Conservation (phyloP, 2,888 invertebrate species). For the Ophioninae sp. region DNA sequence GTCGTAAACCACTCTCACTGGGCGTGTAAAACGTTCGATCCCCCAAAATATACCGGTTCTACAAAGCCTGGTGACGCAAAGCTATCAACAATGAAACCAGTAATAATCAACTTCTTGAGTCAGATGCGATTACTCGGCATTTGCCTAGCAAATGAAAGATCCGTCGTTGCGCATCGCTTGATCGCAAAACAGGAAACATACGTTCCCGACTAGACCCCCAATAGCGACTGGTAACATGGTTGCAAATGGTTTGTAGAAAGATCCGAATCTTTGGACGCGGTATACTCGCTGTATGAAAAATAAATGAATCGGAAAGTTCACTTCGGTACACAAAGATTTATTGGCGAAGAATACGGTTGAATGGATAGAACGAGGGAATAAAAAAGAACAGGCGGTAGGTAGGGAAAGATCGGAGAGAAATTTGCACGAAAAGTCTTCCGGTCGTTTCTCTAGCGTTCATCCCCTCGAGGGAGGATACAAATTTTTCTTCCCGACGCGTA, state of each 20-base stretch:
- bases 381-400: constrained; percentile 39
- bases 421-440: constrained; percentile 57
- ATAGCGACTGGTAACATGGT: constrained; percentile 5
- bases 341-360: constrained; percentile 49
- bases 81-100: neutral
- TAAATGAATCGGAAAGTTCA: constrained; percentile 53
- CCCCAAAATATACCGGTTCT: neutral
- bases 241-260: constrained; percentile 13
- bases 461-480: constrained; percentile 50
- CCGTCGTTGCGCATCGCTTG: neutral
- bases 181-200: neutral
- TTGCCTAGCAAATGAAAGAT: neutral
- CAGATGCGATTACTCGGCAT: neutral
- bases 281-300: constrained; percentile 51
- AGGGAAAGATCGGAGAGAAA: constrained; percentile 59
- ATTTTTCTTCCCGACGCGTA: constrained; percentile 50
- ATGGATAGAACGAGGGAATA: constrained; percentile 36
- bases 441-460: constrained; percentile 40
- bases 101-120: neutral
- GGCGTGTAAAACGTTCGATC: neutral
- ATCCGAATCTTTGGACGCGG: constrained; percentile 25
- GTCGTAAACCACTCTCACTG: neutral
- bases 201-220: neutral
- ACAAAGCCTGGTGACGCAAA: neutral
- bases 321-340: constrained; percentile 49